Conservation (phyloP, 2,888 invertebrate genomes). For the Meiosimyza platycephala region DNA sequence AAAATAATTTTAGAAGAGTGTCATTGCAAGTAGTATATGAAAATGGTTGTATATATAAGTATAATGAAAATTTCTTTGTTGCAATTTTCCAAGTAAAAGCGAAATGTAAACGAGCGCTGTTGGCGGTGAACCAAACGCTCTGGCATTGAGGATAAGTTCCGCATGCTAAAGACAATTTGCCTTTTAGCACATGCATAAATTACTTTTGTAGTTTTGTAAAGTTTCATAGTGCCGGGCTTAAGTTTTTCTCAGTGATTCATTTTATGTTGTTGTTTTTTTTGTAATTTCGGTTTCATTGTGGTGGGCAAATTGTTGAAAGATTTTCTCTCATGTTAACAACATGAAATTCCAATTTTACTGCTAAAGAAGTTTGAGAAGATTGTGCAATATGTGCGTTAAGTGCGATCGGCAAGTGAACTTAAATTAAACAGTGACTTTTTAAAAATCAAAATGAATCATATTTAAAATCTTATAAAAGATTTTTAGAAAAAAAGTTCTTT, state of each 20-base stretch:
- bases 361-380: too few relatives aligned
- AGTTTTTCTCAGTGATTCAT: background rate
- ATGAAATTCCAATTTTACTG: too few relatives aligned
- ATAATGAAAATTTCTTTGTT: too few relatives aligned
- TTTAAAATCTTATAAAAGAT: too few relatives aligned
- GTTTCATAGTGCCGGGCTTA: background rate
- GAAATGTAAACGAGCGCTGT: too few relatives aligned
- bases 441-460: too few relatives aligned
- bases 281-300: background rate
- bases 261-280: background rate
- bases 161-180: constrained; percentile 15
- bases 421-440: too few relatives aligned
- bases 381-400: too few relatives aligned
- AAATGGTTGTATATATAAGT: background rate
- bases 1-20: constrained; percentile 14
- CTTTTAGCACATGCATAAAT: constrained; percentile 17
- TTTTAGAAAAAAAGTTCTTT: too few relatives aligned
- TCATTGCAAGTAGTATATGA: background rate
- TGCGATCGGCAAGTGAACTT: too few relatives aligned
- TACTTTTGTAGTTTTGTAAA: background rate
- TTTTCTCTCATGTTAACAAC: background rate
- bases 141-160: constrained; percentile 1
- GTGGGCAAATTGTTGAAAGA: constrained; percentile 2
- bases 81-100: too few relatives aligned
- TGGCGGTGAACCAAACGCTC: too few relatives aligned